Base-by-base conservation (phyloP, 2,113 vertebrate genomes). In the Nycticorax nycticorax region DNA sequence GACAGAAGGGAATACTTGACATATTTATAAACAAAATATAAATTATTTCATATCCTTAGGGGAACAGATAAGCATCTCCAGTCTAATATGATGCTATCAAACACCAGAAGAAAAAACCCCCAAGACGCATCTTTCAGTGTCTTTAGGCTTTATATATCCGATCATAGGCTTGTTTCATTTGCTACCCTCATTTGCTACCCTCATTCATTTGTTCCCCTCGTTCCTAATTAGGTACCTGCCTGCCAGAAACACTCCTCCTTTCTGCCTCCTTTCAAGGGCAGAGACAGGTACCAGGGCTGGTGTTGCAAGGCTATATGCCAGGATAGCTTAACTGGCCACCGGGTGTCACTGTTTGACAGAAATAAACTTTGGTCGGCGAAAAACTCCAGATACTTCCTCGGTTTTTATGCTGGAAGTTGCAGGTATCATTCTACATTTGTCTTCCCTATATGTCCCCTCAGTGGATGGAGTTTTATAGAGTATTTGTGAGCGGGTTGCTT, bases 1-100 rank as follows among this genome's bases (percentile, higher is more conserved):
- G 95, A 92, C 96, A 97, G 97, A 98, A 97, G 97, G 97, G 92
- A 96, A 95, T 92, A 85, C 88, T 89, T 92, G 86, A 96, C 66
- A 92, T 96, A 93, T 96, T 97, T 97, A 96, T 96, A 97, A 97
- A 94, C 88, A 95, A 94, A 92, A 97, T 88, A 95, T 66, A 91
- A 97, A 96, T 89, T 92, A 94, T 96, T 97, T 97, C 77, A 82
- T 95, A 45, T 77, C 83, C 93, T 96, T 75, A 67, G 57, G 81
- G 96, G 77, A 85, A 93, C 43, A 95, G 84, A 93, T 43, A 72
- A 96, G 10, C 88, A 82, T 87, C 60, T 96, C 69, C 75, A 89
- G 84, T 94, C 86, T 43, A 85, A 77, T 67, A 72, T 9, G 28
- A 59, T 55, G 69, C 15, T 33, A 41, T 88, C 60, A 95, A 90